Evolutionary conservation across 2,113 vertebrate genomes (phyloP).

Genomic region (Pao palembangensis): DNA sequence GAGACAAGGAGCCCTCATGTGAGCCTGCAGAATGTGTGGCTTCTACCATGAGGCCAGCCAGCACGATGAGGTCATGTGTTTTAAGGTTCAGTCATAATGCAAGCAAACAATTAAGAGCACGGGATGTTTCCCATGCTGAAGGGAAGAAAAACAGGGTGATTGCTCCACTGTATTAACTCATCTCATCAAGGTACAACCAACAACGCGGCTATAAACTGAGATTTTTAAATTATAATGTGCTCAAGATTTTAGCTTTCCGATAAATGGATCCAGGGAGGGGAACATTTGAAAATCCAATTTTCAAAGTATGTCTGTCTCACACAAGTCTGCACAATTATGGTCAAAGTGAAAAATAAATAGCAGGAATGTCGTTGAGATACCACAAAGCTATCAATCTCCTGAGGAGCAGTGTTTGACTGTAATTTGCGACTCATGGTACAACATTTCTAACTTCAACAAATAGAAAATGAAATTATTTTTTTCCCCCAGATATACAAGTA

Average conservation of each 20-base stretch:
- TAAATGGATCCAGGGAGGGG: constrained; percentile 18
- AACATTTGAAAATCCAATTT: constrained; percentile 33
- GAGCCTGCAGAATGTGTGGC: constrained; percentile 29
- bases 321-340: neutral
- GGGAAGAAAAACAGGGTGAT: constrained; percentile 27
- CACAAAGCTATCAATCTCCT: neutral
- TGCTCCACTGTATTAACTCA: constrained; percentile 31
- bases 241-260: constrained; percentile 45
- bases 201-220: constrained; percentile 46
- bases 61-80: constrained; percentile 52
- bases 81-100: constrained; percentile 57
- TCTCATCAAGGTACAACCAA: constrained; percentile 51
- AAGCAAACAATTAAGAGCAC: constrained; percentile 51
- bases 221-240: constrained; percentile 17
- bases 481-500: constrained; percentile 29
- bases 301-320: constrained; percentile 14
- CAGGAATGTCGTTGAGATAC: neutral
- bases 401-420: neutral
- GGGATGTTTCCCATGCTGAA: constrained; percentile 3
- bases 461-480: no score
- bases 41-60: constrained; percentile 34
- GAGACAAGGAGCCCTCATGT: constrained; percentile 12
- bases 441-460: neutral
- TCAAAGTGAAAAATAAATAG: neutral
- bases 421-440: no score